Conservation (phyloP, 2,113 vertebrate genomes). For the Clarias magur region DNA sequence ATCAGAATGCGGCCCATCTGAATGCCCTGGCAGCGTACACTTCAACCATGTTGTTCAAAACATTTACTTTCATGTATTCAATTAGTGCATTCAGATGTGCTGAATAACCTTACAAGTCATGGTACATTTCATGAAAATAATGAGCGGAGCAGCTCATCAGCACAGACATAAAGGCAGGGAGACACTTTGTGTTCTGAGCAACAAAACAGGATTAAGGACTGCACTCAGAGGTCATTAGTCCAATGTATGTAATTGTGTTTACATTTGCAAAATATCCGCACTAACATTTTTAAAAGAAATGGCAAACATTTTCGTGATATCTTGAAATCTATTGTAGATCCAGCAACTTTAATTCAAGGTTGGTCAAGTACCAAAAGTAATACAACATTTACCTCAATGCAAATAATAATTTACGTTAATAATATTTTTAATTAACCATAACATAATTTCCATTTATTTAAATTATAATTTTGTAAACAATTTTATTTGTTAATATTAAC, state of each 20-base stretch:
- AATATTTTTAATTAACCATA: neutral
- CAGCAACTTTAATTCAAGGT: neutral
- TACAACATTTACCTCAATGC: neutral
- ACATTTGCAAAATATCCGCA: neutral
- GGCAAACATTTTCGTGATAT: too few species aligned
- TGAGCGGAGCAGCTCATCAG: constrained; percentile 29
- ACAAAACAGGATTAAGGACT: constrained; percentile 6
- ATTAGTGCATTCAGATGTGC: constrained; percentile 17
- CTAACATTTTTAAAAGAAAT: neutral
- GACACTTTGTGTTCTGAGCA: constrained; percentile 5
- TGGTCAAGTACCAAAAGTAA: neutral
- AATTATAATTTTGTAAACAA: too few species aligned
- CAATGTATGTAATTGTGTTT: neutral
- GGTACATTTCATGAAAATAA: constrained; percentile 46
- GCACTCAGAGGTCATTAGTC: constrained; percentile 17
- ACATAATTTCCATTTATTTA: too few species aligned
- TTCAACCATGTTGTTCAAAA: constrained; percentile 23
- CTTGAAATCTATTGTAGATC: neutral
- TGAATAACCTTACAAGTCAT: constrained; percentile 43
- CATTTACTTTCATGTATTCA: constrained; percentile 46
- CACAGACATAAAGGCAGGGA: neutral
- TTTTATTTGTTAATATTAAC: neutral
- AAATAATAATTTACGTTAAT: neutral
- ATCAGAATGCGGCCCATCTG: constrained; percentile 11
- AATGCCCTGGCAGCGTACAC: constrained; percentile 13